Evolutionary conservation across 1,140 invertebrate species (phyloP), one percentile per base, ranked within the genome.

Genomic region (Zaprionus africanus): DNA sequence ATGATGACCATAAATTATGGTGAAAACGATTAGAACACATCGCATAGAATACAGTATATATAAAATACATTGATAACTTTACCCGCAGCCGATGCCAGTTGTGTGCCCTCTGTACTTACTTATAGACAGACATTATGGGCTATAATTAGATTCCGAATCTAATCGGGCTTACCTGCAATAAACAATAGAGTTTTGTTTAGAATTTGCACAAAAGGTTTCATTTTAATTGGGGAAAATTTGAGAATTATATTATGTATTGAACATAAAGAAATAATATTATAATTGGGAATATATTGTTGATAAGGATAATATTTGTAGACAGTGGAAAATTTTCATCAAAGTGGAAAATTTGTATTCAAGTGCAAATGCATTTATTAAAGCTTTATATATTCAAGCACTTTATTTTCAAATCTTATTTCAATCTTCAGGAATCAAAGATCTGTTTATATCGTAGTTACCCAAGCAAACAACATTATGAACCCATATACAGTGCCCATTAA

Each of bases 1-100:
- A 88, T 78, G 79, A 90, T 75, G 78, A 74, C 63, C 72, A 69
- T 90, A 90, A 90, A 80, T 90, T 90, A 90, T 90, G 85, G 86
- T 85, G 15, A 41, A 81, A 85, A 53, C 85, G 85, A 90, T 88
- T 90, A 88, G 75, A 81, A 49, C 56, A 43, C 51, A 63, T 59
- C 43, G 26, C 49, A 65, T 43, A 57, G 7, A 46, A 54, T 58
- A 36, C 74, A 61, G 67, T 80, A 72, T 1, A 22, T 82, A 46
- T 46, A 17, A 17, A 46, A 46, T 46, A 46, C 41, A 87, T 88
- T 81, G 78, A 65, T 80, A 83, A 59, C 36, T 51, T 73, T 63
- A 11, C 31, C 7, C 6, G 6, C 26, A 34, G 31, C 31, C 28
- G 28, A 31, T 31, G 4, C 13, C 41, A 19, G 12, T 56, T 4